Evolutionary conservation across 1,140 invertebrate species (phyloP).

Genomic region (Ditylenchus dipsaci): DNA sequence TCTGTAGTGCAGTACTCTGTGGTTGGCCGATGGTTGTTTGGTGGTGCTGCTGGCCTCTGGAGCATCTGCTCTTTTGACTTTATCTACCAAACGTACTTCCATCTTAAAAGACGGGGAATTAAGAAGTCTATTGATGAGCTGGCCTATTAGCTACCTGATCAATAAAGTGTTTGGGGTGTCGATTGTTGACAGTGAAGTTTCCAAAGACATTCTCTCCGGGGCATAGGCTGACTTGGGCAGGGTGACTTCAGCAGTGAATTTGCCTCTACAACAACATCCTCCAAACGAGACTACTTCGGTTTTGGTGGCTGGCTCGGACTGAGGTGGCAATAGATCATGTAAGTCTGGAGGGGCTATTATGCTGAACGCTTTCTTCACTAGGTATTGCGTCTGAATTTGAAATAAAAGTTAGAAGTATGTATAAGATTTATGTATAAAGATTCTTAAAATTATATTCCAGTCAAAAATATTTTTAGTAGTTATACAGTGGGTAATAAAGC

Average conservation of each 20-base stretch:
- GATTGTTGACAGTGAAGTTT: constrained; percentile 19
- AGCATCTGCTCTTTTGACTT: not conserved
- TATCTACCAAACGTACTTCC: constrained; percentile 37
- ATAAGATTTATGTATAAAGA: no score
- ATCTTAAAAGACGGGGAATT: constrained; percentile 21
- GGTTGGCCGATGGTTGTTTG: not conserved
- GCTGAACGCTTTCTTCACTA: constrained; percentile 40
- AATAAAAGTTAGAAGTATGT: not conserved
- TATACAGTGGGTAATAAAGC: no score
- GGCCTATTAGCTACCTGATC: constrained; percentile 17
- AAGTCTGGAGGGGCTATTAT: constrained; percentile 34
- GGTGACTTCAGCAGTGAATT: constrained; percentile 31
- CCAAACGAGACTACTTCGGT: constrained; percentile 28
- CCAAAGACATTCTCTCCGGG: constrained; percentile 33
- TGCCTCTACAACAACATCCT: constrained; percentile 35
- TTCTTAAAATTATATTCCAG: no score
- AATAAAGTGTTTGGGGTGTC: constrained; percentile 17
- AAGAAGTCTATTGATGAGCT: no score
- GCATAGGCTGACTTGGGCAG: constrained; percentile 35
- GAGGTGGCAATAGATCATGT: constrained; percentile 26
- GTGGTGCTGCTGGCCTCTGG: not conserved
- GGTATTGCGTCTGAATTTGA: constrained; percentile 22
- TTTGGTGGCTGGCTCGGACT: constrained; percentile 17
- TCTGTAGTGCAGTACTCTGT: constrained; percentile 1
- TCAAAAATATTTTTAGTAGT: no score